phyloP scores from a whole-genome alignment of 2,797 vertebrate species.

The Characodon lateralis region DNA sequence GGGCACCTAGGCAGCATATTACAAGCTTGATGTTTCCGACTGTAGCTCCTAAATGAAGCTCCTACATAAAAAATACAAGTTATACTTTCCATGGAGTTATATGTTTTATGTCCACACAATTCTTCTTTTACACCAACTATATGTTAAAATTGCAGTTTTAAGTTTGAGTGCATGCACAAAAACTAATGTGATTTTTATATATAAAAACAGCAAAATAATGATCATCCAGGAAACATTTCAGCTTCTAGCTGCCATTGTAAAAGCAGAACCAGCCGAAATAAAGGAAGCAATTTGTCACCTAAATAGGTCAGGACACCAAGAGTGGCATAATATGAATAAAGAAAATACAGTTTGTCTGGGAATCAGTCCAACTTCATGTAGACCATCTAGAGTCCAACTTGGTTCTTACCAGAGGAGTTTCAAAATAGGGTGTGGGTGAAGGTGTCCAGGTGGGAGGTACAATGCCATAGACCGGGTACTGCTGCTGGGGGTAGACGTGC shows the following conservation, averaged over 20 bases:
- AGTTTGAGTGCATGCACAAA: neutral
- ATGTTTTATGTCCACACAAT: neutral
- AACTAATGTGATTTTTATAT: neutral
- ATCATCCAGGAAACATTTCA: neutral
- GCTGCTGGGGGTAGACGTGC: conserved; percentile 95
- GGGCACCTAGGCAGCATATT: no score
- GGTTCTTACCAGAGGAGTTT: conserved; percentile 94
- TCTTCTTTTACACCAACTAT: neutral
- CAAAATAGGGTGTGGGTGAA: conserved; percentile 96
- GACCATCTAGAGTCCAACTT: neutral
- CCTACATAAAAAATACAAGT: no score
- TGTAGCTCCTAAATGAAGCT: no score
- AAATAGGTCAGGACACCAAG: neutral
- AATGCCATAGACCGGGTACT: conserved; percentile 95
- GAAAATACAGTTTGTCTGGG: neutral
- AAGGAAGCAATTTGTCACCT: neutral
- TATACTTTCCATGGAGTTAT: no score
- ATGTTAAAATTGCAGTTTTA: neutral
- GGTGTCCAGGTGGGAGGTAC: conserved; percentile 95
- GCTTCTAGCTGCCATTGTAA: no score
- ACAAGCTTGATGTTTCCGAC: no score
- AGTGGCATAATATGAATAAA: neutral
- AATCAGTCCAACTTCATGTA: neutral
- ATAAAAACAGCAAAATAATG: neutral
- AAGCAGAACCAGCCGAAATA: neutral